These are phyloP conservation scores for Paragorgia papillata DNA, from an alignment of 92 coral and sea anemone species.

Conservation along the genomic window DNA sequence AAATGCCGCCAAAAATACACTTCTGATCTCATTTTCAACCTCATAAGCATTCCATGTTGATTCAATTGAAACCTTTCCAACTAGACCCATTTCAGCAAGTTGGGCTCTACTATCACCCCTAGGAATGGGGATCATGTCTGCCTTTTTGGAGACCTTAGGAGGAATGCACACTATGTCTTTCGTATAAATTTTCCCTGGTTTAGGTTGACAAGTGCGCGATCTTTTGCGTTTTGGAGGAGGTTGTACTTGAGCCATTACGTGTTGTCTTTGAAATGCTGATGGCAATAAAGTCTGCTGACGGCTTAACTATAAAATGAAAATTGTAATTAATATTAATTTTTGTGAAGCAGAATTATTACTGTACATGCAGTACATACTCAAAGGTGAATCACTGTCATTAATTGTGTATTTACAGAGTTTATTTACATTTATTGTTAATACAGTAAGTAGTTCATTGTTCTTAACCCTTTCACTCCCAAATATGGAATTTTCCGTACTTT, in stretches of 20 bases:
- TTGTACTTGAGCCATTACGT: background rate
- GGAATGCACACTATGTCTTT: conserved; percentile 58
- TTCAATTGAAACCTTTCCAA: conserved; percentile 48
- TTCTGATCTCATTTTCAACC: conserved; percentile 50
- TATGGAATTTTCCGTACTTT: too few relatives aligned
- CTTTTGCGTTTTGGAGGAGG: conserved; percentile 9
- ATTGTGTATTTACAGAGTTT: too few relatives aligned
- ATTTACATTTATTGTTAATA: too few relatives aligned
- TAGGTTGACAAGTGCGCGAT: conserved; percentile 15
- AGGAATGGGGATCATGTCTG: conserved; percentile 36
- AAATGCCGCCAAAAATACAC: conserved; percentile 51
- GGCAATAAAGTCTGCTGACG: conserved; percentile 11
- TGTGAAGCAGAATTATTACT: too few relatives aligned
- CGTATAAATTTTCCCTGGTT: conserved; percentile 39
- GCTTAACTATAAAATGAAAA: conserved; percentile 4
- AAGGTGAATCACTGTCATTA: too few relatives aligned
- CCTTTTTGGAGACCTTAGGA: conserved; percentile 12
- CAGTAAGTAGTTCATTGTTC: too few relatives aligned
- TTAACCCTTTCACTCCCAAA: too few relatives aligned
- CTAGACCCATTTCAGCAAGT: conserved; percentile 55
- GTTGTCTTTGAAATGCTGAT: conserved; percentile 21
- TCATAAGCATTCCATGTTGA: conserved; percentile 49
- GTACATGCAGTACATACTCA: too few relatives aligned
- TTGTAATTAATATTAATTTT: background rate
- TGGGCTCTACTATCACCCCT: conserved; percentile 47